Evolutionary conservation across 2,113 vertebrate species (phyloP), one percentile per base, ranked within the genome.

Genomic region (Capricornis sumatraensis): DNA sequence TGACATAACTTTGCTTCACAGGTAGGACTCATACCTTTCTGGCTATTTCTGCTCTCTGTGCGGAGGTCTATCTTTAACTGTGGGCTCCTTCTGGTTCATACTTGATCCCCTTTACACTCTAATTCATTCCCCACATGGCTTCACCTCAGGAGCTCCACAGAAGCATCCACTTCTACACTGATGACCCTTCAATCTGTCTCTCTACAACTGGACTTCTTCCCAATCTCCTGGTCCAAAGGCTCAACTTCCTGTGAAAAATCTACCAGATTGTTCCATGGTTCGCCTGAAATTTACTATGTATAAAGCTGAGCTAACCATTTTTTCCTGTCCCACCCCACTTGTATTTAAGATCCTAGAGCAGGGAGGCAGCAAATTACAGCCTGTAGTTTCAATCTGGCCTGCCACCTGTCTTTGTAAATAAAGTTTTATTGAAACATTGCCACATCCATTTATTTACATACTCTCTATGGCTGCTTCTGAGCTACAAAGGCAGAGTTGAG

Each of bases 241-340:
- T 93, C 55, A 95, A 91, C 57, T 88, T 52, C 81, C 53, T 94
- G 45, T 47, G 45, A 90, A 92, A 94, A 92, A 67, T 58, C 45
- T 82, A 91, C 76, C 84, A 96, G 79, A 90, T 64, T 87, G 57
- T 45, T 89, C 94, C 85, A 92, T 0, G 71, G 40, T 96, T 67
- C 45, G 93, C 82, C 88, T 89, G 92, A 93, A 93, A 92, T 40
- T 71, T 88, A 95, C 14, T 47, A 81, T 33, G 33, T 78, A 83
- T 62, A 95, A 94, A 96, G 50, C 16, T 96, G 53, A 96, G 79
- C 83, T 95, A 71, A 91, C 58, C 43, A 86, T 96, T 94, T 91
- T 91, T 93, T 76, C 52, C 47, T 86, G n/a, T 74, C 33, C 53
- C 4, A 82, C 43, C 45, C 40, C 60, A 82, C 53, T 8, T 62